These are phyloP conservation scores for Coreius guichenoti DNA, from an alignment of 2,797 vertebrate species.

Conservation along the genomic window DNA sequence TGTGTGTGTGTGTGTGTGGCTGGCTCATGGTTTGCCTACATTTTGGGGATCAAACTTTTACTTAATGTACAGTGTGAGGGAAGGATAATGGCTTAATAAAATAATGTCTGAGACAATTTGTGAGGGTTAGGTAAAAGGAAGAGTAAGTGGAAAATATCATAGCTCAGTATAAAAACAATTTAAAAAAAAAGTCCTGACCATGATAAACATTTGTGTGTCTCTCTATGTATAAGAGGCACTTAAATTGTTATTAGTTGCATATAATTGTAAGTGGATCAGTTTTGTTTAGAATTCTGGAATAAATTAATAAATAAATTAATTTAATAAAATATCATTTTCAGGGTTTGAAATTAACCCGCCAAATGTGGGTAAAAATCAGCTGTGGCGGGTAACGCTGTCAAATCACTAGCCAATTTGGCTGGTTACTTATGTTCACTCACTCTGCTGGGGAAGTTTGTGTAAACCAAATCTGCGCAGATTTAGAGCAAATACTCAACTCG, in stretches of 20 bases:
- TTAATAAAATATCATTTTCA: not conserved
- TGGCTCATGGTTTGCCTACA: not conserved
- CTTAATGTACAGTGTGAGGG: no score
- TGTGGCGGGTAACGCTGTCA: no score
- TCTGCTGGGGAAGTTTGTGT: no score
- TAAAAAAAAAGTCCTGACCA: no score
- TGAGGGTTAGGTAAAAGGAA: not conserved
- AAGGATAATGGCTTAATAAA: not conserved
- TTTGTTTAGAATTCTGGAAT: not conserved
- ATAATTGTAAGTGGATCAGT: not conserved
- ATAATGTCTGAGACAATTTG: not conserved
- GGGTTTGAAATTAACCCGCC: no score
- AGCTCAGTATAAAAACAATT: not conserved
- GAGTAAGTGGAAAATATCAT: not conserved
- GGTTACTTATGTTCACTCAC: no score
- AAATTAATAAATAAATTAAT: not conserved
- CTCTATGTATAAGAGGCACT: not conserved
- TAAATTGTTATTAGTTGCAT: not conserved
- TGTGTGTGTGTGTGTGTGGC: constrained; percentile 29
- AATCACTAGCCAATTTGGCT: no score
- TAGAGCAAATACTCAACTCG: no score
- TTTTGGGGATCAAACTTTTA: not conserved
- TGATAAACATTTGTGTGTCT: not conserved
- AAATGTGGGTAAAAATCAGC: no score
- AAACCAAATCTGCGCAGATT: no score